These are phyloP conservation scores for Xestobium rufovillosum DNA, from an alignment of 2,888 invertebrate species.

Conservation along the genomic window DNA sequence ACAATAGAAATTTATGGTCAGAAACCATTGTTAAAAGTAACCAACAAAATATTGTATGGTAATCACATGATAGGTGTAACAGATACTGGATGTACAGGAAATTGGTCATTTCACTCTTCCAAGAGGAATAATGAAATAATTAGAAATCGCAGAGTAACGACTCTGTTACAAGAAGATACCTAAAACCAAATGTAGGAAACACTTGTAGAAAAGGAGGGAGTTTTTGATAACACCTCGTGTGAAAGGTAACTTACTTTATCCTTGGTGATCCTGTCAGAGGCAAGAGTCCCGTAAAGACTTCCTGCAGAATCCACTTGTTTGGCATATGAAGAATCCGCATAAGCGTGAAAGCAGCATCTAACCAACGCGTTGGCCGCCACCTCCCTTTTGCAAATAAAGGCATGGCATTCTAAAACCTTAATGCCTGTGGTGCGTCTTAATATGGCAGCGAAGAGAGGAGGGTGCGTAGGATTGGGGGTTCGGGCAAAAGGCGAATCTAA, in stretches of 20 bases:
- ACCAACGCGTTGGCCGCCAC: conserved; percentile 97
- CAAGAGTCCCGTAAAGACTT: conserved; percentile 40
- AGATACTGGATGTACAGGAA: no score
- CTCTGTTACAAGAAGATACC: no score
- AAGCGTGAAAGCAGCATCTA: conserved; percentile 94
- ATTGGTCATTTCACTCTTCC: no score
- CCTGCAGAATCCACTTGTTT: conserved; percentile 64
- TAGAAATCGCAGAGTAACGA: no score
- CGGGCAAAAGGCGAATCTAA: conserved; percentile 94
- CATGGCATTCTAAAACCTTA: conserved; percentile 97
- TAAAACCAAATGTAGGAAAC: no score
- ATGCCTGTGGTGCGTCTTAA: conserved; percentile 92
- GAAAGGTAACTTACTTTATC: conserved; percentile 35
- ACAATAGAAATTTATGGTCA: no score
- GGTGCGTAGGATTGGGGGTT: conserved; percentile 86
- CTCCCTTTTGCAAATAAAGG: conserved; percentile 94
- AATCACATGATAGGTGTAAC: no score
- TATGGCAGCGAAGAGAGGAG: conserved; percentile 95
- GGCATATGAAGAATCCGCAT: conserved; percentile 91
- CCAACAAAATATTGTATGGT: no score
- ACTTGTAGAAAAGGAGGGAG: no score
- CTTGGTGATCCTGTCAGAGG: conserved; percentile 38
- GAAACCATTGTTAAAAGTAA: no score
- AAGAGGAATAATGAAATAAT: no score
- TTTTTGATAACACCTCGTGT: no score